Evolutionary conservation across 2,113 vertebrate species (phyloP), one percentile per base, ranked within the genome.

Genomic region (Calypte anna): DNA sequence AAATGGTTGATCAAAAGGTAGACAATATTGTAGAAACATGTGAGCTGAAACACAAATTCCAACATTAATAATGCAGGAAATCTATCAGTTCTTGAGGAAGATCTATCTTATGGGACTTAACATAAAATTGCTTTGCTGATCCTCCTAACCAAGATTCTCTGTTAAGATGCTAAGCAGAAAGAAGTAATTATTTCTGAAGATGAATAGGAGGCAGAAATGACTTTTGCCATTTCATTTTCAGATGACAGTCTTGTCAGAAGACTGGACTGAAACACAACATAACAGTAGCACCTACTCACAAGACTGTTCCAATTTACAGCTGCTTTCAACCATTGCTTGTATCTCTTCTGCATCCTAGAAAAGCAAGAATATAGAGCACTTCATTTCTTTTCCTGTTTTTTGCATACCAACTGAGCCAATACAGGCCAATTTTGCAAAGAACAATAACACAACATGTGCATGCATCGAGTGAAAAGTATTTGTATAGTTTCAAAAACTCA

Each of bases 381-480:
- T 81, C 10, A 36, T 82, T 38, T 50, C 36, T 23, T 48, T 57
- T 78, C 31, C 66, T 46, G 4, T 21, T 92, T 25, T 57, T 33
- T 28, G 27, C 14, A 9, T 16, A 25, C 2, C 28, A 83, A 8
- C 15, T 22, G 50, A 88, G 69, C 3, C 19, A 73, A 55, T 7
- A 43, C 1, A 2, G 3, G 4, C 5, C 16, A 15, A 8, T 62
- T 20, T 46, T 27, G 27, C 23, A 50, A 48, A 73, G 7, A 80
- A 7, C 38, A 68, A 54, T 1, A 13, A 6, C 12, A 46, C 11
- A 76, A 63, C 16, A 28, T 3, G 3, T 22, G 9, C 6, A 5
- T 23, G 24, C 14, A 72, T 1, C 0, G 2, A 67, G 14, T 2
- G 3, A 73, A 75, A 64, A 4, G 25, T 4, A 86, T 12, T 10